Base-by-base conservation (phyloP, 2,113 vertebrate species). In the Myrmecobius fasciatus region DNA sequence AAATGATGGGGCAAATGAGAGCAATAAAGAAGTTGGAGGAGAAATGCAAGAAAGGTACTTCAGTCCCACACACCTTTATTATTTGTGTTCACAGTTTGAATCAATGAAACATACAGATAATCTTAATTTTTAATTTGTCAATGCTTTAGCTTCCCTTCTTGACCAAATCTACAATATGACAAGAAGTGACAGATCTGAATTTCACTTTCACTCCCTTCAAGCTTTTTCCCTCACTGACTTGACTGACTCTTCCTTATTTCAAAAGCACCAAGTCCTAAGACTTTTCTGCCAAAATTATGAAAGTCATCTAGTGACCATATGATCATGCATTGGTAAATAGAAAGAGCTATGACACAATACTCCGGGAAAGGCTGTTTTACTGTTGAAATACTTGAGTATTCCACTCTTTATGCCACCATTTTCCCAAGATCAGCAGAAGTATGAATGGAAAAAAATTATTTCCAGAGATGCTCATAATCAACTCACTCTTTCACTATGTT, bases 351-450 rank as follows among this genome's bases (percentile, higher is more conserved):
- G 93, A 54, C 20, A 92, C 8, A 2, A 52, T n/a, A 90, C 54
- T 96, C 95, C 95, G 49, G 43, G 54, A 97, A 95, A 47, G 49
- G 26, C 6, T 90, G 89, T 93, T 36, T 31, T 92, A 52, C 11
- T 90, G 9, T 46, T 25, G 2, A 89, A 91, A 46, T 91, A 52
- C 67, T 83, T 6, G 92, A 53, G 24, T 90, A 93, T 28, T 91
- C 36, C n/a, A 20, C 4, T 75, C 36, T 31, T 36, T 24, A 52
- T 54, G 11, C 2, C 31, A 92, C 31, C 1, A 52, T 53, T 53
- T 75, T 7, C 14, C 11, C 49, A 48, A 0, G 92, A 31, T n/a
- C 92, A 24, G 53, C 92, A 96, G 89, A 96, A 89, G 47, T 12
- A 25, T 46, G 36, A 96, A 24, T 60, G 91, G 11, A 54, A 31